Conservation (phyloP, 2,113 vertebrate species). For the Ascaphus truei region DNA sequence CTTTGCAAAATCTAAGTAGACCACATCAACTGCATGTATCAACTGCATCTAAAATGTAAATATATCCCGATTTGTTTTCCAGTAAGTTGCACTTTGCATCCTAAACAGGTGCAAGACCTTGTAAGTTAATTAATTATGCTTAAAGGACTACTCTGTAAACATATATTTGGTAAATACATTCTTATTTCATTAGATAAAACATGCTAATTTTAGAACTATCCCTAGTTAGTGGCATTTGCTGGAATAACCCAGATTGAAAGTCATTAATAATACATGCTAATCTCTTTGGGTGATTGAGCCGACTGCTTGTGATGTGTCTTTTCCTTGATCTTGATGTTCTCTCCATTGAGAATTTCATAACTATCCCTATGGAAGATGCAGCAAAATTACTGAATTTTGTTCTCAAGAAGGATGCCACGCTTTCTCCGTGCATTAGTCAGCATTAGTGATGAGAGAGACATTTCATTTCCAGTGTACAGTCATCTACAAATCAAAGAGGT, state of each 20-base stretch:
- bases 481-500: slow-evolving; percentile 44
- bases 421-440: slow-evolving; percentile 40
- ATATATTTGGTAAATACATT: neutral
- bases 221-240: slow-evolving; percentile 45
- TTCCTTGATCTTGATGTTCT: slow-evolving; percentile 47
- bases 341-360: slow-evolving; percentile 37
- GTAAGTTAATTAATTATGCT: neutral
- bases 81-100: neutral
- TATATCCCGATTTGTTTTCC: neutral
- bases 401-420: slow-evolving; percentile 20
- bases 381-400: slow-evolving; percentile 23
- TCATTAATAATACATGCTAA: slow-evolving; percentile 59
- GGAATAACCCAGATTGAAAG: slow-evolving; percentile 53
- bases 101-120: slow-evolving; percentile 2
- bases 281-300: slow-evolving; percentile 42
- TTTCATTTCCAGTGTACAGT: slow-evolving; percentile 43
- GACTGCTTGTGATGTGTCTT: slow-evolving; percentile 47
- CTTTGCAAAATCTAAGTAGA: too few relatives aligned
- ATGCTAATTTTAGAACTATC: slow-evolving; percentile 52
- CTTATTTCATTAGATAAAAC: slow-evolving; percentile 51
- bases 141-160: slow-evolving; percentile 19
- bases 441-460: slow-evolving; percentile 40
- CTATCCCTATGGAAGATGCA: slow-evolving; percentile 34
- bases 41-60: too few relatives aligned
- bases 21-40: too few relatives aligned